A percentile compares a stretch with the other conserved stretches of the same genome.
phyloP scores from a whole-genome alignment of 1,140 invertebrate species.

The Orchestia grillus region DNA sequence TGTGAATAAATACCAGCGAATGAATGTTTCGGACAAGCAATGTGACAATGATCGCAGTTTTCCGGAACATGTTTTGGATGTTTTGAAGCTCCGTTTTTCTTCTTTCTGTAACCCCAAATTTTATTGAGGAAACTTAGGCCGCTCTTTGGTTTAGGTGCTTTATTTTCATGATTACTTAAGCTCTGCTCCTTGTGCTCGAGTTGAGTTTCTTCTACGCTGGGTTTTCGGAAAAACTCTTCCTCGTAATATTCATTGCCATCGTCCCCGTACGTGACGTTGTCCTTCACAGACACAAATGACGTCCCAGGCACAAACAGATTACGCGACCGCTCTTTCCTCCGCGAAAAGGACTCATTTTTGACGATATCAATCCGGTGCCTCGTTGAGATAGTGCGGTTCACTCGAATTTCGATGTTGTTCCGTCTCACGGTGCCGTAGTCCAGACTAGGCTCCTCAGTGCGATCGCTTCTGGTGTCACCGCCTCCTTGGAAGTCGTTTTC shows the following conservation, averaged over 20 bases:
- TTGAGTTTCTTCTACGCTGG: background rate
- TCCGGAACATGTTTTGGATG: background rate
- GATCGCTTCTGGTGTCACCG: background rate
- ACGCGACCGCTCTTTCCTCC: background rate
- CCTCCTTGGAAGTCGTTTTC: background rate
- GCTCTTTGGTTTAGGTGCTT: background rate
- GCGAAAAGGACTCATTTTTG: background rate
- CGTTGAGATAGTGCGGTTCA: conserved; percentile 10
- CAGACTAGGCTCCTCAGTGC: background rate
- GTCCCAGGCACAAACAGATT: background rate
- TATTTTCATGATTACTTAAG: background rate
- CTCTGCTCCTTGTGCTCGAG: background rate
- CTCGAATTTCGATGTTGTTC: conserved; percentile 32
- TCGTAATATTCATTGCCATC: conserved; percentile 42
- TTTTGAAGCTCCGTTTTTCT: background rate
- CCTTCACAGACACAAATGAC: background rate
- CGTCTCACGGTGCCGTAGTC: background rate
- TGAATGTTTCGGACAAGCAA: background rate
- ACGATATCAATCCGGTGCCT: conserved; percentile 12
- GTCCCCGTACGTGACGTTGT: background rate
- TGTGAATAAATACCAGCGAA: background rate
- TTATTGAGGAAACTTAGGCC: background rate
- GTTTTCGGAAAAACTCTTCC: conserved; percentile 1
- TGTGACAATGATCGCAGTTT: background rate
- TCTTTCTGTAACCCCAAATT: conserved; percentile 8